Base-by-base conservation (phyloP, 92 coral and sea anemone genomes). In the Nematostella vectensis region DNA sequence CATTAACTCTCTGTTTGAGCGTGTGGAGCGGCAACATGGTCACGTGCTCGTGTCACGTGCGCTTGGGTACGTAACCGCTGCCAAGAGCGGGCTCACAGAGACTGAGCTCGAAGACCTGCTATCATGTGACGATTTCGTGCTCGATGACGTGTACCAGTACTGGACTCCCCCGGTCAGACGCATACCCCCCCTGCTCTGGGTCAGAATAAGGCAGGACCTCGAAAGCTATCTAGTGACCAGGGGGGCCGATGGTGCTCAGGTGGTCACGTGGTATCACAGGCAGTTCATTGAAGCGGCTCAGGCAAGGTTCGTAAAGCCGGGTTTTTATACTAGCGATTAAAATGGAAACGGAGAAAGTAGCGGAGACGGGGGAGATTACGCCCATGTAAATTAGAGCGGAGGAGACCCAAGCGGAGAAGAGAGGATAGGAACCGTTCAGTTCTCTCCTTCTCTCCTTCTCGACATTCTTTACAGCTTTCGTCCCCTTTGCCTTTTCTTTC, bases 211-310 rank as follows among this genome's bases (percentile, higher is more conserved):
- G 54, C 66, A 63, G 3, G 88, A 81, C 38, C 70, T 81, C 12
- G 72, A 62, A 18, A 69, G 83, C 13, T 81, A 81, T 49, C 70
- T 81, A 18, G 83, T 81, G 26, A 81, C 75, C 69, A 67, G 88
- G 31, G 88, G 88, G 0, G 88, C 88, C 0, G 88, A 81, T 31
- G 83, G 79, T 4, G 88, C 88, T 2, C 69, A 68, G 11, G 88
- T 81, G 2, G 70, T 69, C 43, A 81, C 88, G 27, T 81, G 88
- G 88, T 81, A 81, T 29, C 88, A 81, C 65, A 60, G 88, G 38
- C 88, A 81, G 67, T 81, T 81, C 37, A 65, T 75, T 26, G 88
- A 81, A 38, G 88, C 88, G 38, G 88, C 88, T 11, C 70, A 70
- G 29, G 88, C 69, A 42, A 68, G 88, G 57, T 58, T 36, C 4